Percentiles rank a stretch among this genome's conserved stretches.
These are phyloP conservation scores for Phortica okadai DNA, from an alignment of 2,888 invertebrate species.

Conservation along the genomic window DNA sequence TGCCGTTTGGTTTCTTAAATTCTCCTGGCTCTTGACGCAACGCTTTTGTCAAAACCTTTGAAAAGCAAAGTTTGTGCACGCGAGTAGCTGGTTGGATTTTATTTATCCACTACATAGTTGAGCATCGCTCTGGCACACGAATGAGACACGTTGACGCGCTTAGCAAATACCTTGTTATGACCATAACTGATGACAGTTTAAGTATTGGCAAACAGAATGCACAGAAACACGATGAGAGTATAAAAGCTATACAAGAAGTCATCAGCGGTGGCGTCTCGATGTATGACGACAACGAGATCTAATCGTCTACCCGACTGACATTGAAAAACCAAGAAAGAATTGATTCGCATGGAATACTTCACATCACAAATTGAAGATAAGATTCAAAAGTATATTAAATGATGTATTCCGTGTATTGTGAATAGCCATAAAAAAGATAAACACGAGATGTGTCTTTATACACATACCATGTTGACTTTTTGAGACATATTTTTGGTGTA, in stretches of 20 bases:
- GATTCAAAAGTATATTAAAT: constrained; percentile 10
- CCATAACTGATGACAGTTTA: too few relatives aligned
- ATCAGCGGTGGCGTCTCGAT: too few relatives aligned
- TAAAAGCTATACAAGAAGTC: too few relatives aligned
- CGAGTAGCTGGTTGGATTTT: constrained; percentile 47
- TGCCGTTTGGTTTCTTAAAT: not conserved
- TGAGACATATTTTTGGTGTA: constrained; percentile 33
- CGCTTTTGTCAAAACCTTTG: constrained; percentile 52
- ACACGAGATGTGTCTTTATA: constrained; percentile 17
- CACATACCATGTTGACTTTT: constrained; percentile 31
- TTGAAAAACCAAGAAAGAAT: constrained; percentile 18
- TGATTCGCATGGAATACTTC: constrained; percentile 19
- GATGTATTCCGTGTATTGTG: constrained; percentile 27
- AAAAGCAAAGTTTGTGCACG: constrained; percentile 50
- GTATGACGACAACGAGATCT: too few relatives aligned
- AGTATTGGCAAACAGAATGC: too few relatives aligned
- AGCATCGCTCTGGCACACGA: constrained; percentile 44
- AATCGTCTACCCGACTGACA: too few relatives aligned
- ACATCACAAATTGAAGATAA: constrained; percentile 14
- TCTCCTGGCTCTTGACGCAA: constrained; percentile 35
- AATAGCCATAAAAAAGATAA: constrained; percentile 22
- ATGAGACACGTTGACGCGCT: too few relatives aligned
- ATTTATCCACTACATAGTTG: constrained; percentile 46
- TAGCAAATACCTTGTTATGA: too few relatives aligned
- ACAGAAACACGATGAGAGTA: too few relatives aligned